Base-by-base conservation (phyloP, 1,140 invertebrate genomes). In the Cydia splendana region DNA sequence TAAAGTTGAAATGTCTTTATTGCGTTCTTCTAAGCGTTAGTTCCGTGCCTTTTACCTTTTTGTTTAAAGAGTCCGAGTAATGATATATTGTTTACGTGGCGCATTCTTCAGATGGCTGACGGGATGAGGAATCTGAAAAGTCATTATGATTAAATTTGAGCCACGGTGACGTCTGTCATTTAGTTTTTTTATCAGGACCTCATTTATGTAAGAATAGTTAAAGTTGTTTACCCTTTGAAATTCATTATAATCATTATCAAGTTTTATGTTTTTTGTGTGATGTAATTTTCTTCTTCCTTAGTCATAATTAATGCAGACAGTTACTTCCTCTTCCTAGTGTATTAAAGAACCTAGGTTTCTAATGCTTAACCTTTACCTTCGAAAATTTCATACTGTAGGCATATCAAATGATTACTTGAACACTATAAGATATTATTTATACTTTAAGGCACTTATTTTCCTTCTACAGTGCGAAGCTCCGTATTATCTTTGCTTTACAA, bases 11-110 rank as follows among this genome's bases (percentile, higher is more conserved):
- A 62, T 62, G 57, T 24, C 18, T 71, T 71, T 30, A 30, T 28
- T 20, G 6, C 28, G 5, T 30, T 34, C 15, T 71, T n/a, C 18
- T n/a, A 34, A n/a, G 67, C 67, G 9, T 28, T n/a, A 15, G 73
- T n/a, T 7, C 24, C n/a, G 71, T 53, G 48, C 73, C 73, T 74
- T 74, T 74, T 51, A 74, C 45, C 71, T 74, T 74, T 74, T 28
- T 71, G 34, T 71, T 71, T 71, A 42, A 38, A 71, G 67, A 71
- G 34, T 30, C 38, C 67, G 75, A 81, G 82, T 87, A 88, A 90
- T 87, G 86, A 87, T 87, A 87, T 88, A 90, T 87, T 89, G 88
- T 88, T 86, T 89, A 88, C 85, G 80, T 77, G 82, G 81, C 79
- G 85, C 88, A 91, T 89, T 91, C 89, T 84, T 85, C 74, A 85